phyloP scores from a whole-genome alignment of 2,888 invertebrate genomes.

The Escarpia spicata region DNA sequence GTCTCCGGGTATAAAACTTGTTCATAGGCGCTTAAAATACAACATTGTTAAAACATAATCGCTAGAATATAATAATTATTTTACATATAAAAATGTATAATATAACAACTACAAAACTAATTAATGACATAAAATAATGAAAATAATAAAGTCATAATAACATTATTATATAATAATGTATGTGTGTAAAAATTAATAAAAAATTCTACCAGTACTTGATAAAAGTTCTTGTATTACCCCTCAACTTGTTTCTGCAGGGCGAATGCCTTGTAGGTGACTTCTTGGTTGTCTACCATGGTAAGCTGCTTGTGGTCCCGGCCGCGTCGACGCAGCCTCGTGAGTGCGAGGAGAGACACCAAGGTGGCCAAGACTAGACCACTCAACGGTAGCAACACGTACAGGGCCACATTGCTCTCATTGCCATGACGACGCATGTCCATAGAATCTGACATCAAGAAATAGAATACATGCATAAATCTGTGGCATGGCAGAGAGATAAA shows the following conservation, averaged over 20 bases:
- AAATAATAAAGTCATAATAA: too few species aligned
- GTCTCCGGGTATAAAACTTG: too few species aligned
- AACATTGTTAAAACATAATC: too few species aligned
- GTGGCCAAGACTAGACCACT: background rate
- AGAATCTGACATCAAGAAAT: background rate
- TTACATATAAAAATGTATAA: too few species aligned
- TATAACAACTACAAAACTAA: too few species aligned
- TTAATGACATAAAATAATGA: too few species aligned
- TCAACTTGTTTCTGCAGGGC: background rate
- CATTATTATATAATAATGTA: background rate
- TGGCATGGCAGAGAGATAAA: background rate
- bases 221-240: background rate
- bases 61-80: too few species aligned
- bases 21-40: too few species aligned
- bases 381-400: background rate
- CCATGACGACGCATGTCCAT: background rate
- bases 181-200: background rate
- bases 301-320: background rate
- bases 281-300: background rate
- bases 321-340: background rate
- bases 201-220: background rate
- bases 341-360: background rate
- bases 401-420: background rate
- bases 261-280: constrained; percentile 1
- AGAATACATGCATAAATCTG: background rate